A percentile compares a stretch with the other conserved stretches of the same genome.
Evolutionary conservation across 1,140 invertebrate species (phyloP).

Genomic region (Drosophila kohkoa): DNA sequence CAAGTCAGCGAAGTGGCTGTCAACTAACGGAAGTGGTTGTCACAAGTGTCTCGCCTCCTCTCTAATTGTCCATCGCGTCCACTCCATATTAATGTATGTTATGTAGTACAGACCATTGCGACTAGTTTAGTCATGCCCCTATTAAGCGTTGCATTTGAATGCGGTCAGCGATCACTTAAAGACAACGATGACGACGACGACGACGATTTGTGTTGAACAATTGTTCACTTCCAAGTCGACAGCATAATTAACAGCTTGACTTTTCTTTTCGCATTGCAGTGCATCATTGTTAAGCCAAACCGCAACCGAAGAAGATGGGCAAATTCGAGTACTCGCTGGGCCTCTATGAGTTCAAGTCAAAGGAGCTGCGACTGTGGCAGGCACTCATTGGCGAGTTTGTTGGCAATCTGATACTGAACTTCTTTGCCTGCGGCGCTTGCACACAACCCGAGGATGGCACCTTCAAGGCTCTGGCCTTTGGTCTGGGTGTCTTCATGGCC

Average conservation of each 20-base stretch:
- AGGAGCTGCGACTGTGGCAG: conserved; percentile 87
- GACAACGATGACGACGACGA: not conserved
- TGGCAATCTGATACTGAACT: conserved; percentile 92
- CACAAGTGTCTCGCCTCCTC: conserved; percentile 3
- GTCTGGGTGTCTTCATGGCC: conserved; percentile 92
- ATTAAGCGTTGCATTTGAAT: conserved; percentile 43
- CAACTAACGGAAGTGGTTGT: conserved; percentile 37
- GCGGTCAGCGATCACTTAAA: conserved; percentile 43
- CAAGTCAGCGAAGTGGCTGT: conserved; percentile 9
- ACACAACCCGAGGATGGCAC: conserved; percentile 87
- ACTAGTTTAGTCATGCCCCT: conserved; percentile 21
- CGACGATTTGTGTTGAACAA: conserved; percentile 42
- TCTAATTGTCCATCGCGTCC: conserved; percentile 5
- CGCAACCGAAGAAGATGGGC: conserved; percentile 70
- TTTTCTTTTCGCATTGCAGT: conserved; percentile 36
- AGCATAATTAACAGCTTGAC: conserved; percentile 27
- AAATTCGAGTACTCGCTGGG: conserved; percentile 88
- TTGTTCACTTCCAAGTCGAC: conserved; percentile 43
- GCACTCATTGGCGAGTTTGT: conserved; percentile 93
- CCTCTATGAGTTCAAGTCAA: conserved; percentile 88
- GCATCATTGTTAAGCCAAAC: conserved; percentile 34
- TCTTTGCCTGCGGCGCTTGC: conserved; percentile 93
- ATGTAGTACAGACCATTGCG: not conserved
- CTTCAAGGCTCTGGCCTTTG: conserved; percentile 94
- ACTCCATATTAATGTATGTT: not conserved